Evolutionary conservation across 2,797 vertebrate species (phyloP), one percentile per base, ranked within the genome.

Genomic region (Gephyroberyx darwinii): DNA sequence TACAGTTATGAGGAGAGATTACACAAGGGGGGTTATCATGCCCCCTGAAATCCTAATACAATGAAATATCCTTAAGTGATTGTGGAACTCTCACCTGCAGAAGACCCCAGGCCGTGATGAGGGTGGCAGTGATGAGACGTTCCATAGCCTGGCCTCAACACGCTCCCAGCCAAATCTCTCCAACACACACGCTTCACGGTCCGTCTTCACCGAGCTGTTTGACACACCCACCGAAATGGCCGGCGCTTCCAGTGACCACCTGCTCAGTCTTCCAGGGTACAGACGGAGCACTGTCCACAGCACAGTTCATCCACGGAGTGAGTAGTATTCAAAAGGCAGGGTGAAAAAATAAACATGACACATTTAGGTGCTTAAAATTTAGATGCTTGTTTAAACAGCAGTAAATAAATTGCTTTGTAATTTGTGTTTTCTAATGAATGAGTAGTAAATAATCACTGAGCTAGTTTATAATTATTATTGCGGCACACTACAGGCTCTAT

Each of bases 191-290:
- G 47, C 83, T 0, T 22, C 74, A 20, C 88, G 74, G 0, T 90
- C 93, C 0, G 59, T 91, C 13, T 91, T 94, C 0, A 62, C 85
- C 17, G 94, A 95, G n/a, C 75, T 89, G 7, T 84, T 93, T 33
- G 83, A 92, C 9, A 89, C 87, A 0, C 84, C 91, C 1, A 76
- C 56, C 33, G 83, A 48, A 53, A 67, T 20, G 54, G 43, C 58
- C 0, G 43, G 19, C 0, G 84, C 89, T 16, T 85, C 89, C 0
- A 89, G 91, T 0, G 94, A 96, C 14, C 83, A 90, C 0, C 92
- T 99, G 48, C 85, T 93, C 26, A 92, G 91, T 53, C 92, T 98
- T 14, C 98, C 97, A 0, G 98, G 98, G 2, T 99, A 96, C 85
- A 93, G 96, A 6, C 90, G 94, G 22, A 98, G 97, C 9, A 90